A percentile compares a stretch with the other conserved stretches of the same genome.
Conservation (phyloP, 2,113 vertebrate genomes). For the Candoia aspera region DNA sequence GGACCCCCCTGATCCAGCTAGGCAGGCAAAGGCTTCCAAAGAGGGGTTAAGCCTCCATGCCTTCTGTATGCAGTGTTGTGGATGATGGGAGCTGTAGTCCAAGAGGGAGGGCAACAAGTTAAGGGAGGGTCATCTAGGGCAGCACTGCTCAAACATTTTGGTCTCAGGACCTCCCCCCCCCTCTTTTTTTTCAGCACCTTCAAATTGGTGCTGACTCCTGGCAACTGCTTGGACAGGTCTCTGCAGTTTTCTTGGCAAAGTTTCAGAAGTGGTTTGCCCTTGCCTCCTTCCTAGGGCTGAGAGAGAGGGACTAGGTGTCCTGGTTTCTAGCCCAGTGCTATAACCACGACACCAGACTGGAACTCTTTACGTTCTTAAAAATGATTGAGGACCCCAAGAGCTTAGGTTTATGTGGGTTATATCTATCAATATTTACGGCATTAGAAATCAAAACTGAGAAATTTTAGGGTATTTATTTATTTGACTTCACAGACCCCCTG, state of each 20-base stretch:
- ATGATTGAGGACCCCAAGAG: neutral
- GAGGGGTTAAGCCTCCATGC: neutral
- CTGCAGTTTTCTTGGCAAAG: neutral
- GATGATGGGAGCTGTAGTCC: neutral
- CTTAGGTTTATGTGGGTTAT: neutral
- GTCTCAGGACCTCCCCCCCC: neutral
- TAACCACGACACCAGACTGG: neutral
- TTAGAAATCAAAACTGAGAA: neutral
- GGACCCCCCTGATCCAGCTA: neutral
- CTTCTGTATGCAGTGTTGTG: neutral
- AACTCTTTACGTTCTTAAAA: neutral
- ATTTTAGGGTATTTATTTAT: neutral
- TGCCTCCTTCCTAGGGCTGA: neutral
- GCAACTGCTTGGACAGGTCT: neutral
- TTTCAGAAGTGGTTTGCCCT: neutral
- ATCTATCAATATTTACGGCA: neutral
- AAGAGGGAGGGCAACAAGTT: neutral
- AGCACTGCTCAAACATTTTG: neutral
- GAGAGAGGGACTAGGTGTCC: too few species aligned
- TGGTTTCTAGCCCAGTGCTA: neutral
- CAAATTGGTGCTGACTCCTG: neutral
- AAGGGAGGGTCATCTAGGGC: neutral
- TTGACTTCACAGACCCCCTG: neutral
- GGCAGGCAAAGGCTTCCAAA: neutral
- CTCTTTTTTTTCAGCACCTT: neutral